A percentile compares a stretch with the other conserved stretches of the same genome.
These are phyloP conservation scores for Tor tambroides DNA, from an alignment of 2,113 vertebrate species.

Conservation along the genomic window DNA sequence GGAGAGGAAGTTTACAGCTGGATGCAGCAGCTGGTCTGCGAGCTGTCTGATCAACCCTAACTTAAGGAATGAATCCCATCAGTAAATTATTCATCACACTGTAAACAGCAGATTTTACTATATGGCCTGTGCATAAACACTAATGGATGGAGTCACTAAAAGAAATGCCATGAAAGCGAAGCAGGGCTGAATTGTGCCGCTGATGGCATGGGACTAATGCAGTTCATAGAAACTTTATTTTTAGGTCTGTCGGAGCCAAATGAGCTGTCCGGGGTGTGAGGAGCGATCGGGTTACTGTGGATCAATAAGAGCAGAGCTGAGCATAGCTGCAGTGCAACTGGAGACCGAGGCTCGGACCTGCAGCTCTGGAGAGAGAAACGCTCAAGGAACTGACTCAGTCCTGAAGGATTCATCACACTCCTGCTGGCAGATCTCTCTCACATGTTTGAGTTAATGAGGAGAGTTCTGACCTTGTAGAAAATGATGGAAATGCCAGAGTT, in stretches of 20 bases:
- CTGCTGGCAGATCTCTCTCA: too few relatives aligned
- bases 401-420: too few relatives aligned
- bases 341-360: neutral
- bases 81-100: slow-evolving; percentile 61
- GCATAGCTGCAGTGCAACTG: neutral
- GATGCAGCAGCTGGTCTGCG: slow-evolving; percentile 32
- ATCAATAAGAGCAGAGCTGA: neutral
- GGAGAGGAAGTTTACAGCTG: too few relatives aligned
- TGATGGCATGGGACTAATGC: neutral
- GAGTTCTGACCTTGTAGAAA: too few relatives aligned
- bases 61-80: slow-evolving; percentile 46
- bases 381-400: neutral
- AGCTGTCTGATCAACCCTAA: slow-evolving; percentile 35
- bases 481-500: too few relatives aligned
- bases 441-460: too few relatives aligned
- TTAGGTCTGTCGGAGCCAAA: neutral
- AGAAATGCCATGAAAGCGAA: neutral
- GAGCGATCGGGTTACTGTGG: neutral
- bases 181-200: neutral
- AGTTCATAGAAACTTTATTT: neutral
- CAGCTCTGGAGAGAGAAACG: too few relatives aligned
- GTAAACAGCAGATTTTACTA: neutral
- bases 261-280: neutral
- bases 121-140: neutral
- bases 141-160: rapidly evolving